phyloP scores from a whole-genome alignment of 2,888 invertebrate species.

The Lochmaea capreae region DNA sequence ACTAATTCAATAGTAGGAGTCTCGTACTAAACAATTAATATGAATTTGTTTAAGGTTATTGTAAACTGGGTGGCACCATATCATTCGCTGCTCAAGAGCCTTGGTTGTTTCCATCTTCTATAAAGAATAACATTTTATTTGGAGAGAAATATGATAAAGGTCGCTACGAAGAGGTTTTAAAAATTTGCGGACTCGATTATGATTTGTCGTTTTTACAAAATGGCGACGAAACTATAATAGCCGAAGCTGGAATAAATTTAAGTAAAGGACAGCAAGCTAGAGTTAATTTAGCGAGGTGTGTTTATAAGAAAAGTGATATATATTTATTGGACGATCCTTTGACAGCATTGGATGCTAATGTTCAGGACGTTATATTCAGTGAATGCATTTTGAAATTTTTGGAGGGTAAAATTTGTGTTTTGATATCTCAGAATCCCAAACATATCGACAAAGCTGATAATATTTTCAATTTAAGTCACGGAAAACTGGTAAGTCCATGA shows the following conservation, averaged over 20 bases:
- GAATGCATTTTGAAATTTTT: constrained; percentile 53
- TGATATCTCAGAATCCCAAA: constrained; percentile 52
- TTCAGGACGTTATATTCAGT: constrained; percentile 51
- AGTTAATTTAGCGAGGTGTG: constrained; percentile 79
- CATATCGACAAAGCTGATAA: constrained; percentile 52
- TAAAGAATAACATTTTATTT: constrained; percentile 83
- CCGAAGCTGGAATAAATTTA: constrained; percentile 81
- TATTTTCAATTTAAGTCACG: constrained; percentile 64
- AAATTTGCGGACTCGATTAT: constrained; percentile 71
- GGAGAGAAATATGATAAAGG: constrained; percentile 71
- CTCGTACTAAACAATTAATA: neutral
- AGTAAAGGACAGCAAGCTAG: constrained; percentile 86
- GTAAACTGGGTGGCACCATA: constrained; percentile 64
- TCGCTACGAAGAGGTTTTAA: constrained; percentile 71
- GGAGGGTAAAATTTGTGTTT: constrained; percentile 52
- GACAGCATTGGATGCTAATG: constrained; percentile 51
- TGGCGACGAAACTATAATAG: constrained; percentile 80
- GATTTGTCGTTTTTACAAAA: constrained; percentile 79
- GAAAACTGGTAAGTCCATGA: constrained; percentile 33
- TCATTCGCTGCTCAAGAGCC: constrained; percentile 73
- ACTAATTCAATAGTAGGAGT: no score
- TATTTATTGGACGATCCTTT: constrained; percentile 73
- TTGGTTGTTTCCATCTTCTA: constrained; percentile 70
- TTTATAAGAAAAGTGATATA: constrained; percentile 80
- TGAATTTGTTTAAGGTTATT: constrained; percentile 32